Evolutionary conservation across 1,140 invertebrate species (phyloP).

Genomic region (Cyphomyrmex costatus): DNA sequence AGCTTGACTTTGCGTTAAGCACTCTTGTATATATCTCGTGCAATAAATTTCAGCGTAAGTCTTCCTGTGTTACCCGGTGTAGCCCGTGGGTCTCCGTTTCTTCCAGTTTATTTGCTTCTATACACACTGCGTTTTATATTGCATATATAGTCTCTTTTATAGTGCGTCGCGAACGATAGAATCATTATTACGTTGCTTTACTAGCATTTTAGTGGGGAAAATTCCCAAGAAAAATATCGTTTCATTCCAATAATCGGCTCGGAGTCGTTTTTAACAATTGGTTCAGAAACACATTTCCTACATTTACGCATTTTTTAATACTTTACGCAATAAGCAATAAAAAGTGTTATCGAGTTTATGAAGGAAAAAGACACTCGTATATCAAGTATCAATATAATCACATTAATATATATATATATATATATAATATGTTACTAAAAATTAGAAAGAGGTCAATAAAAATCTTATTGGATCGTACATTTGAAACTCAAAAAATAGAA

Average conservation of each 20-base stretch:
- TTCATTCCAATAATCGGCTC: conserved; percentile 24
- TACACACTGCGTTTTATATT: conserved; percentile 35
- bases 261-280: not conserved
- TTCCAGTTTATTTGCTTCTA: conserved; percentile 22
- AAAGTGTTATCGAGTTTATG: conserved; percentile 2
- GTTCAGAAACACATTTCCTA: not conserved
- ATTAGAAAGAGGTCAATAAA: too few relatives aligned
- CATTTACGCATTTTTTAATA: not conserved
- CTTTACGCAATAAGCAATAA: not conserved
- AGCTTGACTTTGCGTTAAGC: conserved; percentile 46
- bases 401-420: too few relatives aligned
- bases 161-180: conserved; percentile 15
- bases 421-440: too few relatives aligned
- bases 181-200: conserved; percentile 45
- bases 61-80: not conserved
- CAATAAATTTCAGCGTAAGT: conserved; percentile 54
- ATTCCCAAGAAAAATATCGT: not conserved
- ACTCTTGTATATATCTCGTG: conserved; percentile 34
- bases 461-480: too few relatives aligned
- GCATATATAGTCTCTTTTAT: conserved; percentile 33
- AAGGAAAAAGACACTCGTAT: not conserved
- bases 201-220: not conserved
- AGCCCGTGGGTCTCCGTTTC: not conserved
- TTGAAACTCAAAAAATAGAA: too few relatives aligned
- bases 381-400: not conserved